A percentile compares a stretch with the other conserved stretches of the same genome.
These are phyloP conservation scores for Carassius gibelio DNA, from an alignment of 2,113 vertebrate species.

Conservation along the genomic window DNA sequence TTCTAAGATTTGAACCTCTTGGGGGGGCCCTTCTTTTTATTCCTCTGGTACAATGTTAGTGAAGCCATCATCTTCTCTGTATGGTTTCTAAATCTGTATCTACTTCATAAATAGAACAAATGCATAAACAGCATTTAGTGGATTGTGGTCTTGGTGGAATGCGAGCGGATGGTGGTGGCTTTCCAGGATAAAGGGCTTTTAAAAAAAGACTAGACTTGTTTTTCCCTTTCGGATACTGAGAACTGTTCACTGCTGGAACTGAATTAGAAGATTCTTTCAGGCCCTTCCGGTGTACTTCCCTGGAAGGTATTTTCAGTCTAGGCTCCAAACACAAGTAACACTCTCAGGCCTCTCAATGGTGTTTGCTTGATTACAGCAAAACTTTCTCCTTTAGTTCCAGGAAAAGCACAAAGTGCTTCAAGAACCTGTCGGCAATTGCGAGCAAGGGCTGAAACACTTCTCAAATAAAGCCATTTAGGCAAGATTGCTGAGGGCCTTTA, in stretches of 20 bases:
- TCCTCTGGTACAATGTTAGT: not conserved
- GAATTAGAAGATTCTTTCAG: constrained; percentile 12
- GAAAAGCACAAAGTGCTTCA: not conserved
- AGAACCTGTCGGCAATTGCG: constrained; percentile 22
- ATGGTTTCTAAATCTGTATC: constrained; percentile 31
- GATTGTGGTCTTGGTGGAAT: constrained; percentile 39
- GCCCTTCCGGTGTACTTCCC: not conserved
- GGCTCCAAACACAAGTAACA: not conserved
- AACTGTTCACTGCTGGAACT: not conserved
- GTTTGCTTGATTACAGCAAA: constrained; percentile 2
- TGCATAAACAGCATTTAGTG: constrained; percentile 49
- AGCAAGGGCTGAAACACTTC: constrained; percentile 17
- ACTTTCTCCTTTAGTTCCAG: constrained; percentile 6
- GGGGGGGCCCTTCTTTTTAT: too few relatives aligned
- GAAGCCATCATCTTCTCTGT: constrained; percentile 27
- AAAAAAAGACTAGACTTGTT: constrained; percentile 26
- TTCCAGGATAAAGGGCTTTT: constrained; percentile 8
- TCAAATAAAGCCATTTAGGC: constrained; percentile 26
- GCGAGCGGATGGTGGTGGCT: constrained; percentile 13
- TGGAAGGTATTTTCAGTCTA: not conserved
- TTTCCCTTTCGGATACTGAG: not conserved
- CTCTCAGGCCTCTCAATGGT: not conserved
- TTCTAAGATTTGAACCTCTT: not conserved
- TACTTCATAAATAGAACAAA: constrained; percentile 46
- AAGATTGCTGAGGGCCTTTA: constrained; percentile 44